These are phyloP conservation scores for Dasysyrphus albostriatus DNA, from an alignment of 2,888 invertebrate genomes.

Conservation along the genomic window DNA sequence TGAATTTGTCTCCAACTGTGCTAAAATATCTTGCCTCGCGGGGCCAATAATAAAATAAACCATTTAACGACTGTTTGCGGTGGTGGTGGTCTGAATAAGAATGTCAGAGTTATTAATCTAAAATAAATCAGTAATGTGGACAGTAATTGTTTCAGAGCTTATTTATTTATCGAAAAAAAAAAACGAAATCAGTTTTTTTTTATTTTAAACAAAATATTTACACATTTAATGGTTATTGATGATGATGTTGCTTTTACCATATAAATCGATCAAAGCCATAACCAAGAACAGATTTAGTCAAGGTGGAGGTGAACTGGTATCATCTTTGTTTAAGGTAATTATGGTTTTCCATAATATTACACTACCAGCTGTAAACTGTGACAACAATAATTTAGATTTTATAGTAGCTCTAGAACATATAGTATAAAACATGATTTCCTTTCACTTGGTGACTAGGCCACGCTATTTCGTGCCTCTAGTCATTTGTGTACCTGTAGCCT, in stretches of 20 bases:
- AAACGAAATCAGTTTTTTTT: not conserved
- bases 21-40: not conserved
- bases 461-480: not conserved
- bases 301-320: constrained; percentile 68
- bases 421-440: constrained; percentile 19
- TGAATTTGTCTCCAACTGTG: constrained; percentile 3
- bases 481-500: not conserved
- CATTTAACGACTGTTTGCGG: not conserved
- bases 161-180: not conserved
- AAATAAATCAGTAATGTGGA: constrained; percentile 10
- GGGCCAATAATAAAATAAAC: not conserved
- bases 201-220: not conserved
- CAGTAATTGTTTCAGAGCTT: not conserved
- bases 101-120: constrained; percentile 14
- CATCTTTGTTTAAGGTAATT: constrained; percentile 46
- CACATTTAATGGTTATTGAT: constrained; percentile 35
- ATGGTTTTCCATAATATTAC: not conserved
- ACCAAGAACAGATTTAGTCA: constrained; percentile 30
- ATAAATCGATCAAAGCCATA: not conserved
- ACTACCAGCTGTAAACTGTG: not conserved
- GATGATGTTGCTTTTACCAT: constrained; percentile 45
- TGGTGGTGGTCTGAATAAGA: not conserved
- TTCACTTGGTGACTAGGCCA: constrained; percentile 6
- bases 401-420: not conserved
- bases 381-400: constrained; percentile 16